A percentile compares a stretch with the other conserved stretches of the same genome.
phyloP scores from a whole-genome alignment of 2,797 vertebrate genomes.

The Spatula clypeata region DNA sequence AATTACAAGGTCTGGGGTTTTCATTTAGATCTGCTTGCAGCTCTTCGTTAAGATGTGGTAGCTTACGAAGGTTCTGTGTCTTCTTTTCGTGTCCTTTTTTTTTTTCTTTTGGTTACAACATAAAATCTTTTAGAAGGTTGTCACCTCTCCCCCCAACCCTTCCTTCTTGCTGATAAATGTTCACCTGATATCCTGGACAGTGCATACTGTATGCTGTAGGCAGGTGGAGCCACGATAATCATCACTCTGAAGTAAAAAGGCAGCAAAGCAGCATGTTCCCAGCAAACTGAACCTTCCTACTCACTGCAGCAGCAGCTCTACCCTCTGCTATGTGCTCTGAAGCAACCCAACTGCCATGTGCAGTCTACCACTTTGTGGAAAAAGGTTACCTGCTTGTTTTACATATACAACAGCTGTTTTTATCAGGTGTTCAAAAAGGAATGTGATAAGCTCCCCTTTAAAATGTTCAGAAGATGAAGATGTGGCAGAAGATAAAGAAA shows the following conservation, averaged over 20 bases:
- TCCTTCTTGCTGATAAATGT: not conserved
- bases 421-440: not conserved
- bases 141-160: not conserved
- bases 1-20: not conserved
- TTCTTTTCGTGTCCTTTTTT: too few species aligned
- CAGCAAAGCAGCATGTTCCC: not conserved
- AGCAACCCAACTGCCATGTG: not conserved
- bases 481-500: not conserved
- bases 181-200: not conserved
- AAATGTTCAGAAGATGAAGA: not conserved
- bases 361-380: not conserved
- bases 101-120: accelerated
- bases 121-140: not conserved
- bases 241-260: not conserved
- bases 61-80: not conserved
- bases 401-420: not conserved
- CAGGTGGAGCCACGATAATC: not conserved
- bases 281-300: not conserved
- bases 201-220: accelerated
- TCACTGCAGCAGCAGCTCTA: not conserved
- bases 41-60: not conserved
- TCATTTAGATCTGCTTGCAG: not conserved
- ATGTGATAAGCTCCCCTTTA: not conserved
- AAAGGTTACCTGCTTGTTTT: not conserved
- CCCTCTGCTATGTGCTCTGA: accelerated